Evolutionary conservation across 2,797 vertebrate genomes (phyloP), one percentile per base, ranked within the genome.

Genomic region (Manis crassicaudata): DNA sequence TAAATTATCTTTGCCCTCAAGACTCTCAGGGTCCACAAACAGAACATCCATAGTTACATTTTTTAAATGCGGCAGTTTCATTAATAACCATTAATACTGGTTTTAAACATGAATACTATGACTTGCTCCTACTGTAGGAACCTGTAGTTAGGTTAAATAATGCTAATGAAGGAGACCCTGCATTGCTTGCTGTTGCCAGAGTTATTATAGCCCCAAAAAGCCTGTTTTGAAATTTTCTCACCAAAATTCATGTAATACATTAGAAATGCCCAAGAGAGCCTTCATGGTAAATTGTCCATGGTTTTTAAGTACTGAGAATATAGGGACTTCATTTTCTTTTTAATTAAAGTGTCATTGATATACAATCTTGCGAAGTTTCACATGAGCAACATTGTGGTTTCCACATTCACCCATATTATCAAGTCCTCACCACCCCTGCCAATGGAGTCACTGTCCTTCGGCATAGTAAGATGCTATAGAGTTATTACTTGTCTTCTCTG

Each of bases 81-180:
- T 97, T 97, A 96, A 97, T 98, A 98, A 98, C 96, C 98, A 98
- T 98, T 98, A 97, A 98, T 98, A 98, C 67, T 94, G 92, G 81
- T 97, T 98, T 98, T 97, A 96, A 98, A 96, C 95, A 97, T 92
- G 90, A 97, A 97, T 96, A 97, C 12, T 96, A 89, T 96, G 95
- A 97, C 95, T 95, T 97, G 89, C 92, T 97, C 76, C 97, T 97
- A 98, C 97, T 95, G 67, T 32, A 92, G 95, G 97, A 98, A 97
- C 92, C 97, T 97, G 96, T 72, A 88, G 96, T 97, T 98, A 97
- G 79, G 93, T 97, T 97, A 97, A 97, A 97, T 96, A 97, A 97
- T 96, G 97, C 97, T 97, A 97, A 96, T 97, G 85, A 16, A 88
- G 90, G 96, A 97, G 80, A 72, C 93, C 95, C 35, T 73, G 96